Base-by-base conservation (phyloP, 2,888 invertebrate species). In the Drosophila buzzatii region DNA sequence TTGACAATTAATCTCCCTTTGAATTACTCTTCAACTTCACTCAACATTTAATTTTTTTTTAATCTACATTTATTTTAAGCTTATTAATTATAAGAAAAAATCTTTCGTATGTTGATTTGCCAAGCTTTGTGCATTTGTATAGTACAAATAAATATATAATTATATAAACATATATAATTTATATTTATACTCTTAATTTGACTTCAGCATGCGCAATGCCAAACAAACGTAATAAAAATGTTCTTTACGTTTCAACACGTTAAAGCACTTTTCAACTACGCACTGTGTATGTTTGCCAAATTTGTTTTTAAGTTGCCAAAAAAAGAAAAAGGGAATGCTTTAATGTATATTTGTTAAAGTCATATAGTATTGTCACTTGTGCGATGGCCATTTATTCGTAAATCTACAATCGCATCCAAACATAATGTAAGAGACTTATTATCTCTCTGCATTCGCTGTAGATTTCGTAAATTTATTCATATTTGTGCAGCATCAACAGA, bases 401-500 rank as follows among this genome's bases (percentile, higher is more conserved):
- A 8, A 37, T 23, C 23, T 52, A 14, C 52, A 37, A 37, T 37
- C 37, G 2, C 52, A 16, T 9, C 20, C 23, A 14, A 20, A 16
- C 53, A 8, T 23, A 37, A 53, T 52, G 53, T 23, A 37, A 37
- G 23, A 37, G 23, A 23, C 37, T 9, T 14, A 14, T 2, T 14
- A 0, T 27, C 6, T 27, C 5, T 27, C 3, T 52, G 14, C 37
- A 35, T 31, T 49, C 31, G 18, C 2, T 35, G 18, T 16, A 35
- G 2, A 35, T 52, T 3, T 14, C 14, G 52, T 39, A 55, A 12
- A 41, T 18, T 27, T 41, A 18, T 41, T 41, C n/a, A 27, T 55
- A 55, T 41, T 41, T 55, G 55, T 41, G 55, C 39, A 53, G 23
- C 53, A 39, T 39, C 37, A 53, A 53, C 37, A 53, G 23, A n/a